Base-by-base conservation (phyloP, 2,888 invertebrate genomes). In the Mythimna vitellina region DNA sequence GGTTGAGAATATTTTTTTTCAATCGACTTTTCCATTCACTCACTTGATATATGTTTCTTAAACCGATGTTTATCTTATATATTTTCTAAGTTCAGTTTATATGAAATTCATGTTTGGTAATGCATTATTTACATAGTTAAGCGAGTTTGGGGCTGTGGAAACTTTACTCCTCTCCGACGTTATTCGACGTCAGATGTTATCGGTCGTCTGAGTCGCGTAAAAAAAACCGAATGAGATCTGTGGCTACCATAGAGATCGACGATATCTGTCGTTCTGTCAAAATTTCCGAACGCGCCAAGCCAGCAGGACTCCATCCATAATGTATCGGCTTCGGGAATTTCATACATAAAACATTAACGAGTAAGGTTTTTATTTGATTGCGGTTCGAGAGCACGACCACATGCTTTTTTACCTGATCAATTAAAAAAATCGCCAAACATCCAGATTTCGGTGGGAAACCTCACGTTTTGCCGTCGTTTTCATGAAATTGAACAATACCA, bases 321-420 rank as follows among this genome's bases (percentile, higher is more conserved):
- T 96, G 95, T 93, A 96, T 95, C 88, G 92, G 88, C 90, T 86
- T 89, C 91, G 89, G 86, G 91, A 92, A 92, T 90, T 87, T 92
- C 92, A 96, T 96, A 94, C 94, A 96, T 96, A 93, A 96, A 94
- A 95, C 95, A 96, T 96, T 93, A 93, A 94, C 94, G 92, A 93
- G 94, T 93, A 93, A 90, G 80, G 92, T 96, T 96, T 95, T 96
- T 96, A 95, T 95, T 94, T 94, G 94, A 94, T 94, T 93, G 94
- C 93, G 92, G 88, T 92, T 89, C 91, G 90, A 88, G 90, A 92
- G 90, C 91, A 89, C 91, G 88, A 89, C 91, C 91, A 89, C 89
- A 86, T 87, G 87, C 87, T 90, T 91, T 93, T 93, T 93, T 92
- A 70, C 14, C 85, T 81, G 86, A 91, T 92, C 92, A 93, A 93